Evolutionary conservation across 2,113 vertebrate species (phyloP), one percentile per base, ranked within the genome.

Genomic region (Gavialis gangeticus): DNA sequence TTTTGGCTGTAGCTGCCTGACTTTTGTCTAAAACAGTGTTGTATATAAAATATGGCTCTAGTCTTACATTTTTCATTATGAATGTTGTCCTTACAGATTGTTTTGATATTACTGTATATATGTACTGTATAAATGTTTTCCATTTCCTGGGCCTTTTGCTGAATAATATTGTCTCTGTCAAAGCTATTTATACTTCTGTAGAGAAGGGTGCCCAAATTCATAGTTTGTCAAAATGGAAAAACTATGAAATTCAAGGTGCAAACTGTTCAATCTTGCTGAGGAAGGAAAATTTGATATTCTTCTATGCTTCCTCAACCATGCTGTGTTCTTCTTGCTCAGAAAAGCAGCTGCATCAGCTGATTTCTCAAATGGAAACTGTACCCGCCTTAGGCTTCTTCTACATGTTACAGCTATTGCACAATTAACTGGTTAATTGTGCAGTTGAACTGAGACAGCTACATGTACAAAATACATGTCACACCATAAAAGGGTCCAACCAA

Each of bases 361-460:
- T 57, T 30, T 85, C 30, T 71, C 69, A 79, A 27, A 5, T 77
- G 89, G 92, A 96, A 77, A 82, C 73, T 89, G 69, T 46, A 77
- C 12, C 22, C 73, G 19, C 46, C 46, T 46, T 46, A 46, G 46
- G 7, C 46, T 46, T 7, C 46, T 46, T 46, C 46, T 46, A 46
- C 46, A 9, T 46, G 46, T 46, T 46, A 46, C 46, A 46, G 46
- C 46, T 46, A 9, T 46, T 46, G 46, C 46, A 46, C 7, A 46
- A 46, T 46, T 46, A 46, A 46, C 46, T 46, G 46, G 46, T 46
- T 46, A 46, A 46, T 46, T 46, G 46, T 46, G 46, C 46, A 46
- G 46, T 46, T 46, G 46, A 46, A 46, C 46, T 9, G 46, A 9
- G 46, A 46, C 46, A 46, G 46, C 46, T 46, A 46, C 46, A 46